Conservation (phyloP, 2,113 vertebrate genomes). For the Taxidea taxus region DNA sequence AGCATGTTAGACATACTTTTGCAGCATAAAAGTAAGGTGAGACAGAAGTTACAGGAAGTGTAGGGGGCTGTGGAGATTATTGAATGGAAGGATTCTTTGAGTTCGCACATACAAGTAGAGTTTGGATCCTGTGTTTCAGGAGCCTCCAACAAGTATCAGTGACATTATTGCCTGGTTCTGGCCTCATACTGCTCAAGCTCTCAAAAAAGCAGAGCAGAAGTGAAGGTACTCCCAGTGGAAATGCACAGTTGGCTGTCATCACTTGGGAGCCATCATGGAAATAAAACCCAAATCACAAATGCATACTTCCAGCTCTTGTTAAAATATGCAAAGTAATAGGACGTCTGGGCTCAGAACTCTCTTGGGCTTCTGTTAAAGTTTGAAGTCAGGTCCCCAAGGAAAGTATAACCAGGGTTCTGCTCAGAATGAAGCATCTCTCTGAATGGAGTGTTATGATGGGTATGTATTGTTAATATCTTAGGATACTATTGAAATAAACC, state of each 20-base stretch:
- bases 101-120: background rate
- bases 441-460: background rate
- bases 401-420: background rate
- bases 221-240: background rate
- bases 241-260: background rate
- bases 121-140: background rate
- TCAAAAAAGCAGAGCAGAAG: background rate
- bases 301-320: background rate
- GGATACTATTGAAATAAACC: background rate
- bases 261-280: background rate
- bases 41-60: background rate
- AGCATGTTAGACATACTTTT: background rate
- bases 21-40: background rate
- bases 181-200: background rate
- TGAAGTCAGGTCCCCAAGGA: background rate
- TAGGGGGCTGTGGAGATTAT: background rate
- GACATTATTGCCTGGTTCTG: background rate
- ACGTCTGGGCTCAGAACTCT: background rate
- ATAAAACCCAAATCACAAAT: background rate
- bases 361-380: background rate
- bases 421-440: constrained; percentile 33
- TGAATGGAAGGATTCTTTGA: background rate
- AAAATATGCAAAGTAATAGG: constrained; percentile 16
- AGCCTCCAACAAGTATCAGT: background rate
- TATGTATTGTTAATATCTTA: background rate